Evolutionary conservation across 2,797 vertebrate species (phyloP).

Genomic region (Arctocebus calabarensis): DNA sequence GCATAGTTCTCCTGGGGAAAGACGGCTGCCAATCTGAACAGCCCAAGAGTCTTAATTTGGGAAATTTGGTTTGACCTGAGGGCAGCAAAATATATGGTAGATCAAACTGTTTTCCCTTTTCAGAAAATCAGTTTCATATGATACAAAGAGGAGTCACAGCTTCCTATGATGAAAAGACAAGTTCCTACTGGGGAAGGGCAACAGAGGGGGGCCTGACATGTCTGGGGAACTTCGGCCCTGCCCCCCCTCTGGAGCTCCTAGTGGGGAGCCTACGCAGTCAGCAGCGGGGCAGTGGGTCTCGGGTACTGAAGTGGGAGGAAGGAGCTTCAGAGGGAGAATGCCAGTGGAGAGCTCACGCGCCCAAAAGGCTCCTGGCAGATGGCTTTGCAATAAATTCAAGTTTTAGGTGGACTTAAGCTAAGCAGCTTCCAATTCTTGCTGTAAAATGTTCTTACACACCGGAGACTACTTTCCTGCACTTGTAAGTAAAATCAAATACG

Average conservation of each 20-base stretch:
- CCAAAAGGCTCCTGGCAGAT: rapidly evolving
- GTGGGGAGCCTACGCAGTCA: rapidly evolving
- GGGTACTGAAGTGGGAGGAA: rapidly evolving
- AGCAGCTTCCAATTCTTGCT: neutral
- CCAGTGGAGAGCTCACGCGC: rapidly evolving
- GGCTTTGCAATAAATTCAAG: neutral
- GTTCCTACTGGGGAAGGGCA: neutral
- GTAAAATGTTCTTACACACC: rapidly evolving
- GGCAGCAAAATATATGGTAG: rapidly evolving
- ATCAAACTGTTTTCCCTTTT: neutral
- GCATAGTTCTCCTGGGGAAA: rapidly evolving
- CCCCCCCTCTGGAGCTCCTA: rapidly evolving
- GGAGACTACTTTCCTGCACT: neutral
- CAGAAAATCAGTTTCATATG: neutral
- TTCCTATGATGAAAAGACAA: neutral
- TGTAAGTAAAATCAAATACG: rapidly evolving
- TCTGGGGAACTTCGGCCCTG: too few relatives aligned
- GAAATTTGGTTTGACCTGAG: neutral
- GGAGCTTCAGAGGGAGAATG: rapidly evolving
- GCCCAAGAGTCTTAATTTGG: neutral
- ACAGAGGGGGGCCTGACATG: rapidly evolving
- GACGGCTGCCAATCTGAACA: rapidly evolving
- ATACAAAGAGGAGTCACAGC: neutral
- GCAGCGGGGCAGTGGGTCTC: rapidly evolving
- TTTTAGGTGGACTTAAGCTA: neutral